phyloP scores from a whole-genome alignment of 2,888 invertebrate species.

The Eupithecia vulgata region DNA sequence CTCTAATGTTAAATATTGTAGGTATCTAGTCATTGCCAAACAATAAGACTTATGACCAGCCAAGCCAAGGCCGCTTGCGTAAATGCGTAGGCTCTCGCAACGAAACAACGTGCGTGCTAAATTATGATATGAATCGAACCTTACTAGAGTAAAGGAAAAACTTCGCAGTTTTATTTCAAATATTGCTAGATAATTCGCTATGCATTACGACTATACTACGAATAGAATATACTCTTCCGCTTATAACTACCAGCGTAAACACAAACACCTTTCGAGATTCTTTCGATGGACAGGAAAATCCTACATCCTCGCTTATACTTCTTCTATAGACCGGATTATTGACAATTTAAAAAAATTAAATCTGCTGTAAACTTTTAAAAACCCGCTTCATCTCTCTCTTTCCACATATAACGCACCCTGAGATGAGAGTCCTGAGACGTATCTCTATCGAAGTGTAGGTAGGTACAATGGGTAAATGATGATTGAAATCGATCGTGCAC shows the following conservation, averaged over 20 bases:
- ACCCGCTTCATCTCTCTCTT: neutral
- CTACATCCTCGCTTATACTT: too few relatives aligned
- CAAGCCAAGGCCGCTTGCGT: slow-evolving; percentile 7
- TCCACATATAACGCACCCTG: neutral
- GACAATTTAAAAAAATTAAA: too few relatives aligned
- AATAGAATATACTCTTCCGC: too few relatives aligned
- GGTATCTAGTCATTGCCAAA: neutral
- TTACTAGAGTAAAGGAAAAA: neutral
- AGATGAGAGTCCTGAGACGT: too few relatives aligned
- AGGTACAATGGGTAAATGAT: too few relatives aligned
- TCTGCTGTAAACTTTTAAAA: neutral
- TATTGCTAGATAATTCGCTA: neutral
- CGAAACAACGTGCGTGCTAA: neutral
- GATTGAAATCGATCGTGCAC: neutral
- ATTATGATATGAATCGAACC: neutral
- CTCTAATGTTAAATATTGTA: neutral
- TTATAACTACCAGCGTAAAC: neutral
- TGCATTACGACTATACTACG: too few relatives aligned
- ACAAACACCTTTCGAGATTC: neutral
- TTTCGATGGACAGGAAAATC: neutral
- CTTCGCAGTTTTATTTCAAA: neutral
- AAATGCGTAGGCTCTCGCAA: slow-evolving; percentile 7
- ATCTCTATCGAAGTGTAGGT: neutral
- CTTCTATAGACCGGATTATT: neutral
- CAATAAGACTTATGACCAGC: neutral